phyloP scores from a whole-genome alignment of 2,888 invertebrate genomes.

The Alloscopus bannaensis region DNA sequence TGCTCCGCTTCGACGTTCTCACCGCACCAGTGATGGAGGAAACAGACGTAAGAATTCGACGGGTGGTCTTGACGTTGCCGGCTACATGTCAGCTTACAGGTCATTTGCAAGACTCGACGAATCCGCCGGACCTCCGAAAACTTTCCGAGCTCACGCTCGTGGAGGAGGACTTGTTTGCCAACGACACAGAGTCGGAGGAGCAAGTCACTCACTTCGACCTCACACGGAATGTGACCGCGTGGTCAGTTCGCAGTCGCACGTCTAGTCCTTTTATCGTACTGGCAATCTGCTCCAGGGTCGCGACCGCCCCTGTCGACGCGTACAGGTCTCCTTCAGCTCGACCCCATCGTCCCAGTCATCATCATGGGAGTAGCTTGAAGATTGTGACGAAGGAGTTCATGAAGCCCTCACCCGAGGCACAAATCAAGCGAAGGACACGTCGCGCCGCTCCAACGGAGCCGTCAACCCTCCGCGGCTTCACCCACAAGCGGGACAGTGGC shows the following conservation, averaged over 20 bases:
- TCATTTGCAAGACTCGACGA: conserved; percentile 44
- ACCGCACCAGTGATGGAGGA: conserved; percentile 54
- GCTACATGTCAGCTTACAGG: conserved; percentile 58
- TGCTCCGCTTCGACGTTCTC: conserved; percentile 56
- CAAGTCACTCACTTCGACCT: conserved; percentile 45
- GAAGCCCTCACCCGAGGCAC: conserved; percentile 39
- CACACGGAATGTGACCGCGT: conserved; percentile 58
- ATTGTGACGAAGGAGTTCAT: conserved; percentile 62
- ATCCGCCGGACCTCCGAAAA: conserved; percentile 51
- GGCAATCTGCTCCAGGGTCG: conserved; percentile 61
- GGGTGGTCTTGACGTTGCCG: conserved; percentile 60
- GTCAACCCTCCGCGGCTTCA: conserved; percentile 66
- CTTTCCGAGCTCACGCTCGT: conserved; percentile 41
- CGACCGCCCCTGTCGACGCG: conserved; percentile 10
- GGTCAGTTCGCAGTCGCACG: conserved; percentile 53
- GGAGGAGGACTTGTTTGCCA: conserved; percentile 31
- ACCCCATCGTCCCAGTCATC: conserved; percentile 1
- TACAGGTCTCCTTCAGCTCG: conserved; percentile 13
- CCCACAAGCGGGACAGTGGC: conserved; percentile 58
- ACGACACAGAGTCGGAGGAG: conserved; percentile 25
- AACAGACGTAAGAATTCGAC: conserved; percentile 53
- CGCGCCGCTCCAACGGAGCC: conserved; percentile 62
- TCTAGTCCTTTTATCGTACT: conserved; percentile 67
- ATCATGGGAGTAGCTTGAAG: conserved; percentile 59
- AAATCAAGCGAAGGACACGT: conserved; percentile 39